Evolutionary conservation across 1,140 invertebrate species (phyloP).

Genomic region (Kradibia gibbosae): DNA sequence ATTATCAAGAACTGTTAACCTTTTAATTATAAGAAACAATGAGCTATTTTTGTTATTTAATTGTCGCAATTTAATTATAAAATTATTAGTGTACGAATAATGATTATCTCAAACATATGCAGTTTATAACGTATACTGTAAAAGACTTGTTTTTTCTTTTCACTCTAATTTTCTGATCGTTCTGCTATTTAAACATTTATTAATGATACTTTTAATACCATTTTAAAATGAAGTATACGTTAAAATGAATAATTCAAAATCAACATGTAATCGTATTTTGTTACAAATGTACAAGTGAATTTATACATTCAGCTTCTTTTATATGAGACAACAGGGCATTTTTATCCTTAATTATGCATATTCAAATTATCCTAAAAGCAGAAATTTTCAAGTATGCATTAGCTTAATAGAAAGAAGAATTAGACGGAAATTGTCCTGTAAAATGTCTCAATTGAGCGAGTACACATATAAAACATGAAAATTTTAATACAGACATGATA

Average conservation of each 20-base stretch:
- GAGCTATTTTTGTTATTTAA: slow-evolving; percentile 46
- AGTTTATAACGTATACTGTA: slow-evolving; percentile 65
- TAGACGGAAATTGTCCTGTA: slow-evolving; percentile 29
- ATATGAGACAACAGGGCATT: slow-evolving; percentile 23
- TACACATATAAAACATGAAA: slow-evolving; percentile 25
- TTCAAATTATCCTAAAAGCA: neutral
- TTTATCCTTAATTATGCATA: neutral
- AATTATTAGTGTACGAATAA: slow-evolving; percentile 25
- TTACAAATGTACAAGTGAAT: slow-evolving; percentile 21
- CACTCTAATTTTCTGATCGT: slow-evolving; percentile 54
- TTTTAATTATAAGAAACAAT: slow-evolving; percentile 43
- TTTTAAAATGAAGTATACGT: slow-evolving; percentile 1
- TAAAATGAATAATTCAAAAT: neutral
- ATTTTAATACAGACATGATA: slow-evolving; percentile 16
- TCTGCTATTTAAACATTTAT: slow-evolving; percentile 45
- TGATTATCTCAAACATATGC: slow-evolving; percentile 54
- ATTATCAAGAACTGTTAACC: slow-evolving; percentile 66
- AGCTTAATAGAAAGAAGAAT: neutral
- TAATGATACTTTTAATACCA: slow-evolving; percentile 34
- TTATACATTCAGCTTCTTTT: slow-evolving; percentile 19
- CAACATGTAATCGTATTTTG: slow-evolving; percentile 18
- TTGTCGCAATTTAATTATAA: slow-evolving; percentile 37
- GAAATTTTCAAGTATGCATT: neutral
- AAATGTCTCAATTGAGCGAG: slow-evolving; percentile 20
- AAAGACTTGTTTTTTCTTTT: slow-evolving; percentile 39